Evolutionary conservation across 1,140 invertebrate species (phyloP).

Genomic region (Lordiphosa clarofinis): DNA sequence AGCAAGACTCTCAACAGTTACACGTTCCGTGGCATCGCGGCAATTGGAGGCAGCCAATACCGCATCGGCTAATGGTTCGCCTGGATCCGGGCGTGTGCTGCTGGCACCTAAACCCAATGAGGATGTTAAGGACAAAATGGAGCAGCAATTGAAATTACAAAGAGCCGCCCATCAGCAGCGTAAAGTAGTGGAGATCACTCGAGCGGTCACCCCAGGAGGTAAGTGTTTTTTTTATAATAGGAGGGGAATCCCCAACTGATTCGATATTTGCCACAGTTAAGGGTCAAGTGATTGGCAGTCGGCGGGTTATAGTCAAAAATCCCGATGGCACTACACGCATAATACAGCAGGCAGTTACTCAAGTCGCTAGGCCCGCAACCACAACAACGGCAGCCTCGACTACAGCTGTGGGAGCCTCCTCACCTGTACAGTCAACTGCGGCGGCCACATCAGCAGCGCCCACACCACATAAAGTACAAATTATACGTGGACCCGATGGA

Average conservation of each 20-base stretch:
- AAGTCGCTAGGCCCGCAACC: constrained; percentile 32
- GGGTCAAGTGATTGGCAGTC: constrained; percentile 66
- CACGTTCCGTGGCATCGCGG: constrained; percentile 82
- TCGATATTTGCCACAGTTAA: constrained; percentile 37
- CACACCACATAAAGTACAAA: constrained; percentile 92
- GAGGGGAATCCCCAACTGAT: no score
- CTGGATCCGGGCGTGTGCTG: constrained; percentile 55
- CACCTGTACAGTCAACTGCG: constrained; percentile 22
- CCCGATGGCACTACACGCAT: constrained; percentile 89
- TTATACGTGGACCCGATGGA: constrained; percentile 92
- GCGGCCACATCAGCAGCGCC: constrained; percentile 80
- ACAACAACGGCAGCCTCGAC: constrained; percentile 45
- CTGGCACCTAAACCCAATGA: constrained; percentile 79
- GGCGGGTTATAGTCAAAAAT: constrained; percentile 88
- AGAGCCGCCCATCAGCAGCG: constrained; percentile 90
- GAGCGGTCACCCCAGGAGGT: constrained; percentile 51
- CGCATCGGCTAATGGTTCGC: constrained; percentile 25
- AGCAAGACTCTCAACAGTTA: constrained; percentile 86
- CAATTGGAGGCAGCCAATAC: constrained; percentile 52
- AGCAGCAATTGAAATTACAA: constrained; percentile 92
- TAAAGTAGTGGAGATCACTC: constrained; percentile 80
- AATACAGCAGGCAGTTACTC: constrained; percentile 82
- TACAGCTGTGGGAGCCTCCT: constrained; percentile 39
- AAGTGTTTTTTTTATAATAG: no score
- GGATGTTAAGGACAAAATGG: constrained; percentile 94